These are phyloP conservation scores for Cryptotermes secundus DNA, from an alignment of 1,140 invertebrate species.

Conservation along the genomic window DNA sequence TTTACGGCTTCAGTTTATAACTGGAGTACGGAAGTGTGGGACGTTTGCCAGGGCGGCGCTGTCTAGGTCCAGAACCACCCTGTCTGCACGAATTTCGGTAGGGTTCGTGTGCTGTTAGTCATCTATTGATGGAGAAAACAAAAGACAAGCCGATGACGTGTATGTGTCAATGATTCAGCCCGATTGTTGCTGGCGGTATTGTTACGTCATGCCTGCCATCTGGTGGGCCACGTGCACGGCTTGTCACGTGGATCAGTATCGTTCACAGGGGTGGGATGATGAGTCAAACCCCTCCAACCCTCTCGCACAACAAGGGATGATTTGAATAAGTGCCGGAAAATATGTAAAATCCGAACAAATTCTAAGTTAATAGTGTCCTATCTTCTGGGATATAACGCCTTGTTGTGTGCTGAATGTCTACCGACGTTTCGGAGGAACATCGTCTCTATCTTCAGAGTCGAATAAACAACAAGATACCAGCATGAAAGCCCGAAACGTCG, in stretches of 20 bases:
- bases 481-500: too few relatives aligned
- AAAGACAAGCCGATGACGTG: background rate
- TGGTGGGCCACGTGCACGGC: slow-evolving; percentile 2
- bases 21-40: too few relatives aligned
- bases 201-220: slow-evolving; percentile 8
- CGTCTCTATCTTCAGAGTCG: too few relatives aligned
- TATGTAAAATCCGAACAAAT: background rate
- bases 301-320: background rate
- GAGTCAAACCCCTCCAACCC: background rate
- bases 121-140: background rate
- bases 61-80: background rate
- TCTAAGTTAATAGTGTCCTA: too few relatives aligned
- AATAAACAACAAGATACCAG: too few relatives aligned
- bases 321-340: background rate
- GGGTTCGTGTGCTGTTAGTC: background rate
- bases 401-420: too few relatives aligned
- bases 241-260: background rate
- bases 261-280: background rate
- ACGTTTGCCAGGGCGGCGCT: background rate
- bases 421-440: too few relatives aligned
- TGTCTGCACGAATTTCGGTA: background rate
- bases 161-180: slow-evolving; percentile 7
- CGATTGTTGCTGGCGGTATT: slow-evolving; percentile 13
- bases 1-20: too few relatives aligned
- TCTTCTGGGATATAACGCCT: too few relatives aligned